Evolutionary conservation across 2,797 vertebrate species (phyloP).

Genomic region (Toxotes lorentzi): DNA sequence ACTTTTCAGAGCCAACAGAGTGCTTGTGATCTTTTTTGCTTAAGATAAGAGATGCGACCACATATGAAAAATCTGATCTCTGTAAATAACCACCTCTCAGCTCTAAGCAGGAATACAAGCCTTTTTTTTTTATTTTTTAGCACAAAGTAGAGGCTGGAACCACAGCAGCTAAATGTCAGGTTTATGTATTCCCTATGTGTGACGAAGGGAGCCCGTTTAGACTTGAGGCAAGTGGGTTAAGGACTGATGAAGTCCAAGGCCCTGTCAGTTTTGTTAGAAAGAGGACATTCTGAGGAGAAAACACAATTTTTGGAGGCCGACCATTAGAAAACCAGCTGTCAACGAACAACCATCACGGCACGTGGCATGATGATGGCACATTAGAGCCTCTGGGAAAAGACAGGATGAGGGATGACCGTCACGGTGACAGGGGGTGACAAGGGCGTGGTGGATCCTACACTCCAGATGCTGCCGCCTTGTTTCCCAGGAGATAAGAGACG

Average conservation of each 20-base stretch:
- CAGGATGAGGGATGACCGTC: constrained; percentile 51
- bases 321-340: constrained; percentile 59
- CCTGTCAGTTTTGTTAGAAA: constrained; percentile 25
- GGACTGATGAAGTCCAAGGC: constrained; percentile 44
- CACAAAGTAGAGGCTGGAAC: constrained; percentile 2
- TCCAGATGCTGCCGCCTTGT: constrained; percentile 6
- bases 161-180: constrained; percentile 28
- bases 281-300: constrained; percentile 25
- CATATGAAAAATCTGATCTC: background rate
- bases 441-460: constrained; percentile 13
- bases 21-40: background rate
- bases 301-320: background rate
- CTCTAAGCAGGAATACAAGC: background rate
- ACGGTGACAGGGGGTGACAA: constrained; percentile 12
- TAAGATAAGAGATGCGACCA: constrained; percentile 1
- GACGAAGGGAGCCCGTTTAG: constrained; percentile 34
- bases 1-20: background rate
- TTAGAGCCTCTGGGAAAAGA: constrained; percentile 40
- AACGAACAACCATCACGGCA: constrained; percentile 31
- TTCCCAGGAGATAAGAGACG: constrained; percentile 56
- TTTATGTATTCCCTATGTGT: constrained; percentile 25
- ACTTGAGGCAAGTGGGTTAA: constrained; percentile 31
- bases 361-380: constrained; percentile 38
- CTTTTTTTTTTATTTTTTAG: background rate
- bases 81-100: constrained; percentile 18